These are phyloP conservation scores for Anaspis maculata DNA, from an alignment of 2,888 invertebrate genomes.

Conservation along the genomic window DNA sequence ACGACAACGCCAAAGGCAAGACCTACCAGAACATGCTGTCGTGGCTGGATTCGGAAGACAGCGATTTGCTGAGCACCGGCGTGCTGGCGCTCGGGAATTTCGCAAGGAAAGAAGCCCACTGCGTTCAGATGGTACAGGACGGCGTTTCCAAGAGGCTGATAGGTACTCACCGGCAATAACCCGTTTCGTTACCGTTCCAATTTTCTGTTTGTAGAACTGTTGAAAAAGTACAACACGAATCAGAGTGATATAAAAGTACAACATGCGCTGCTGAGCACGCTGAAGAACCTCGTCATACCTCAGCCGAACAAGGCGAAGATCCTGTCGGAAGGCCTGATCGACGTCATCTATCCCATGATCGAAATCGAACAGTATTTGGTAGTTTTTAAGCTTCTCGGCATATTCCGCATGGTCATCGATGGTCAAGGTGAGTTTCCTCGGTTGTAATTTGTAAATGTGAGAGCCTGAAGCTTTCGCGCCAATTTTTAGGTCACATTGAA, in stretches of 20 bases:
- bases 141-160: slow-evolving; percentile 66
- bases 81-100: slow-evolving; percentile 85
- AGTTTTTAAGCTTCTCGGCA: slow-evolving; percentile 78
- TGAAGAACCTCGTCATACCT: slow-evolving; percentile 70
- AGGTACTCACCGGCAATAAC: slow-evolving; percentile 37
- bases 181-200: slow-evolving; percentile 2
- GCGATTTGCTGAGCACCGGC: slow-evolving; percentile 72
- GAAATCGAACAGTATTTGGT: slow-evolving; percentile 65
- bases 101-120: slow-evolving; percentile 78
- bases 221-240: slow-evolving; percentile 49
- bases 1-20: slow-evolving; percentile 63
- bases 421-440: slow-evolving; percentile 54
- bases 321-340: slow-evolving; percentile 63
- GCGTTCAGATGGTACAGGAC: slow-evolving; percentile 71
- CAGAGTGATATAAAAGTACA: slow-evolving; percentile 56
- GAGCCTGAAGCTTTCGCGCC: too few species aligned
- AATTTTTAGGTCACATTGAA: too few species aligned
- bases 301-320: slow-evolving; percentile 66
- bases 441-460: not conserved
- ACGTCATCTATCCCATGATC: slow-evolving; percentile 63
- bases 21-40: slow-evolving; percentile 63
- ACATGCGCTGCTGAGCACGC: slow-evolving; percentile 68
- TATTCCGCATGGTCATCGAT: slow-evolving; percentile 78
- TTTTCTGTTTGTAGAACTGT: slow-evolving; percentile 32
- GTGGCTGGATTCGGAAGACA: slow-evolving; percentile 69